These are phyloP conservation scores for Gymnoscelis rufifasciata DNA, from an alignment of 2,888 invertebrate genomes.

Conservation along the genomic window DNA sequence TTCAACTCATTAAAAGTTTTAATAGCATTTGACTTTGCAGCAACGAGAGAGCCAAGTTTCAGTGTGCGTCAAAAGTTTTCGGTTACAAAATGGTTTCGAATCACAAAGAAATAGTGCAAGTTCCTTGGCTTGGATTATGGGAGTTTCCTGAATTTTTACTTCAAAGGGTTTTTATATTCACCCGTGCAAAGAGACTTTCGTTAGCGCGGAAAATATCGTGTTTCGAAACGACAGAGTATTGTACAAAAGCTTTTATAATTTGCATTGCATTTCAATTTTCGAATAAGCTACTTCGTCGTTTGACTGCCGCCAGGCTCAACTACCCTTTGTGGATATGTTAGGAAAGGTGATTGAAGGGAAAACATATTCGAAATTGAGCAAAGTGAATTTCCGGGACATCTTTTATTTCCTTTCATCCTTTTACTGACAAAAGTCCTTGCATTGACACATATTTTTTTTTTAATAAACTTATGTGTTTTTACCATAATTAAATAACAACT, in stretches of 20 bases:
- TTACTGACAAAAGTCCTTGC: too few relatives aligned
- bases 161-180: constrained; percentile 1
- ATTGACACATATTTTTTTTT: too few relatives aligned
- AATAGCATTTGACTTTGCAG: constrained; percentile 72
- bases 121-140: constrained; percentile 28
- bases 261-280: constrained; percentile 4
- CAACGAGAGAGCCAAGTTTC: constrained; percentile 58
- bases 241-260: constrained; percentile 3
- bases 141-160: constrained; percentile 24
- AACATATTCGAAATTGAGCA: too few relatives aligned
- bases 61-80: constrained; percentile 55
- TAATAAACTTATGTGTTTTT: too few relatives aligned
- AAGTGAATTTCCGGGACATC: too few relatives aligned
- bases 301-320: neutral
- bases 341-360: too few relatives aligned
- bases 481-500: too few relatives aligned
- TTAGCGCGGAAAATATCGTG: constrained; percentile 4
- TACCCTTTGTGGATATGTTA: neutral
- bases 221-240: constrained; percentile 2
- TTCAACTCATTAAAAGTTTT: constrained; percentile 77
- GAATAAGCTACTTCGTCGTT: constrained; percentile 1
- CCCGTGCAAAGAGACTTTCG: constrained; percentile 4
- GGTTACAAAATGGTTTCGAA: constrained; percentile 38
- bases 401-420: too few relatives aligned
- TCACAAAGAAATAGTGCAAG: constrained; percentile 39